Evolutionary conservation across 2,797 vertebrate genomes (phyloP).

Genomic region (Onychomys arenicola): DNA sequence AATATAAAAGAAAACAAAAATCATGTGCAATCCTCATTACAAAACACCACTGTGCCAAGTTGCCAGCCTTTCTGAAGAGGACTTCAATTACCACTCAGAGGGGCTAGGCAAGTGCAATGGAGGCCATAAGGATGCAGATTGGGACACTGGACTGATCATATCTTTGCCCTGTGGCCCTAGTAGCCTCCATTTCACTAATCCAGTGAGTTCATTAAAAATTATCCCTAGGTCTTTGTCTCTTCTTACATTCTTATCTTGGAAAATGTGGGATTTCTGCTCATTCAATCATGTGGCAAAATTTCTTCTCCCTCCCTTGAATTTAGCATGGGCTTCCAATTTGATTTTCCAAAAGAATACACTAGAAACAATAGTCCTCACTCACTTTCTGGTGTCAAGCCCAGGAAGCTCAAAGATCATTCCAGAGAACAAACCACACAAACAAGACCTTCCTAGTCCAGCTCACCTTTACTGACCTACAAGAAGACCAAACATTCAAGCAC

Average conservation of each 20-base stretch:
- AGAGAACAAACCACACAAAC: not conserved
- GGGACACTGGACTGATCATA: not conserved
- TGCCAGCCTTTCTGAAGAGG: not conserved
- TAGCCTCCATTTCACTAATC: not conserved
- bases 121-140: not conserved
- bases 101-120: not conserved
- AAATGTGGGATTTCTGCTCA: not conserved
- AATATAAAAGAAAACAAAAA: not conserved
- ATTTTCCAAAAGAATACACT: not conserved
- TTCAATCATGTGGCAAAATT: not conserved
- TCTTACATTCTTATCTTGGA: not conserved
- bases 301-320: not conserved
- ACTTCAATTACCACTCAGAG: not conserved
- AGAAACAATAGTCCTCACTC: not conserved
- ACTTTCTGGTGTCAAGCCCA: not conserved
- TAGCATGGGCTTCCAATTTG: not conserved
- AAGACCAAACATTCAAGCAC: not conserved
- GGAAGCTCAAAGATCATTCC: not conserved
- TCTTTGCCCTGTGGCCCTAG: not conserved
- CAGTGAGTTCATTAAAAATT: not conserved
- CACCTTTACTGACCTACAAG: not conserved
- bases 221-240: not conserved
- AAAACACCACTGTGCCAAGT: too few species aligned
- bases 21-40: not conserved
- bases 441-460: not conserved